phyloP scores from a whole-genome alignment of 2,888 invertebrate genomes.

The Drosophila diplacantha region DNA sequence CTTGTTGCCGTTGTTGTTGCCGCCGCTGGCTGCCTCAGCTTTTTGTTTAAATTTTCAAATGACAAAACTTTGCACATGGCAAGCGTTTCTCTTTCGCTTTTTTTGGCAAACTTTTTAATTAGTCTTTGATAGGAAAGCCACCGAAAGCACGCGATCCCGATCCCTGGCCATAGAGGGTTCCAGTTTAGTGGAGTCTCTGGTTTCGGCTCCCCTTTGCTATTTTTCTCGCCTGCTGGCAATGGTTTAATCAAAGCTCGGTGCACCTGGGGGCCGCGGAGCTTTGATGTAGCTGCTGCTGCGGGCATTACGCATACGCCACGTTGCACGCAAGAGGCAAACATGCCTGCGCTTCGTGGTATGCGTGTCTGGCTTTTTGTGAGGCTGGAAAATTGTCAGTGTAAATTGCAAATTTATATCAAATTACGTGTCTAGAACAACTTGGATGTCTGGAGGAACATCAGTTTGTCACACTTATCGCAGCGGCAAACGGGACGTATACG shows the following conservation, averaged over 20 bases:
- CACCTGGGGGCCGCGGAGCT: constrained; percentile 58
- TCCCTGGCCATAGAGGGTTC: constrained; percentile 17
- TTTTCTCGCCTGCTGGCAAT: constrained; percentile 5
- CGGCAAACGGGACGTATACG: constrained; percentile 25
- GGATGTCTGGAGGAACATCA: constrained; percentile 36
- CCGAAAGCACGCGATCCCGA: constrained; percentile 43
- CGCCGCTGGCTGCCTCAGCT: constrained; percentile 44
- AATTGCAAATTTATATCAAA: constrained; percentile 68
- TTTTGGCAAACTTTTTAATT: constrained; percentile 69
- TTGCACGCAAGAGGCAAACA: constrained; percentile 29
- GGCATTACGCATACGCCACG: constrained; percentile 63
- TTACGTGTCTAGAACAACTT: constrained; percentile 36
- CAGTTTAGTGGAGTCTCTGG: constrained; percentile 41
- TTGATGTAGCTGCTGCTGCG: constrained; percentile 27
- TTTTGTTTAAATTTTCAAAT: constrained; percentile 66
- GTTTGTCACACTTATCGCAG: constrained; percentile 54
- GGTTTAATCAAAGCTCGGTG: constrained; percentile 65
- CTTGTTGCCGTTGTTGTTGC: constrained; percentile 33
- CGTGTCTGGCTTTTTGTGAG: background rate
- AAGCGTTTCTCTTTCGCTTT: constrained; percentile 13
- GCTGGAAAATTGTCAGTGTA: constrained; percentile 57
- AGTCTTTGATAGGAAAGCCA: constrained; percentile 71
- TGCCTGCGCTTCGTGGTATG: background rate
- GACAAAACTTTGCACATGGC: constrained; percentile 63
- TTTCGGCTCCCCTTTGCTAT: background rate